Evolutionary conservation across 2,113 vertebrate species (phyloP).

Genomic region (Misgurnus mizolepis): DNA sequence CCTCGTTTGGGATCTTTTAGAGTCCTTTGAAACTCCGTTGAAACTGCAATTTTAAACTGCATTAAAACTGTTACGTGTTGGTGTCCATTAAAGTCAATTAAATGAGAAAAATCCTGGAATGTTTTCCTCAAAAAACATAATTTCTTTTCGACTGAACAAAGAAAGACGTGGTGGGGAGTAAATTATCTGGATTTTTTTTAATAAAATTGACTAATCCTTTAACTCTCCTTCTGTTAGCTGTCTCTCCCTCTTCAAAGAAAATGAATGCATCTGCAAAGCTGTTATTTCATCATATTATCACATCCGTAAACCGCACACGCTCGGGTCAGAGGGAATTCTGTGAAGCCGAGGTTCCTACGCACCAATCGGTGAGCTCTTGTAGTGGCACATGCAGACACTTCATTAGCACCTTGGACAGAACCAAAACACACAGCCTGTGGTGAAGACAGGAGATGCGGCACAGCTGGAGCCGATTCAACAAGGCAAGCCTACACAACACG

Average conservation of each 20-base stretch:
- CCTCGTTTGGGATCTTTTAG: too few relatives aligned
- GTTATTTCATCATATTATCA: slow-evolving; percentile 6
- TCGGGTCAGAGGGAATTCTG: background rate
- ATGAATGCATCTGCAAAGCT: background rate
- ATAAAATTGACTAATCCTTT: too few relatives aligned
- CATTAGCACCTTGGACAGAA: slow-evolving; percentile 19
- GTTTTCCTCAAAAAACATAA: too few relatives aligned
- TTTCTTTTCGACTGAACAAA: too few relatives aligned
- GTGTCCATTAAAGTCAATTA: too few relatives aligned
- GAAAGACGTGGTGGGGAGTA: too few relatives aligned
- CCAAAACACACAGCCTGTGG: slow-evolving; percentile 7
- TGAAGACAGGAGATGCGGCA: slow-evolving; percentile 12
- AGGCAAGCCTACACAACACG: background rate
- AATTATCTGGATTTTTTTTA: too few relatives aligned
- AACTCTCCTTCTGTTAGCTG: too few relatives aligned
- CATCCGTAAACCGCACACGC: background rate
- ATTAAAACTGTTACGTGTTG: too few relatives aligned
- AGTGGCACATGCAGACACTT: background rate
- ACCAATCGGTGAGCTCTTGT: background rate
- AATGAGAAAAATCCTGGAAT: too few relatives aligned
- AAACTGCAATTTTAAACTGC: too few relatives aligned
- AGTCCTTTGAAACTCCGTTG: too few relatives aligned
- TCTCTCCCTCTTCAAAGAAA: background rate
- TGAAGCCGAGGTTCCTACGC: background rate
- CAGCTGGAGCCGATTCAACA: slow-evolving; percentile 12